Percentiles rank a stretch among this genome's conserved stretches.
Evolutionary conservation across 2,113 vertebrate species (phyloP).

Genomic region (Heterochromis multidens): DNA sequence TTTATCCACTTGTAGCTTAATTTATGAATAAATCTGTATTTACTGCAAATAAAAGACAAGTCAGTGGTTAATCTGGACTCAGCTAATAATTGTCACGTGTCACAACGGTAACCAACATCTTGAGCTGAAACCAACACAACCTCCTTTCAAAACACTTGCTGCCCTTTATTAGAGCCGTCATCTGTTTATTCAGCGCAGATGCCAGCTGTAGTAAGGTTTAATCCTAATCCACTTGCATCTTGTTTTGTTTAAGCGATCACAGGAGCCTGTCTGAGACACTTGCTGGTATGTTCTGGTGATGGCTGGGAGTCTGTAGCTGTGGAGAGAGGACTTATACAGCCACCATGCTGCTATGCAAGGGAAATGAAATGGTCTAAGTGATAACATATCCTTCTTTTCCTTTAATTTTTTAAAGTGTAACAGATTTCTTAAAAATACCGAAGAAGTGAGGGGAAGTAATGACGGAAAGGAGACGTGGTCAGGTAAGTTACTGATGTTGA

Average conservation of each 20-base stretch:
- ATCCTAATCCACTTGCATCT: slow-evolving; percentile 75
- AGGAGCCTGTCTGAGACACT: slow-evolving; percentile 18
- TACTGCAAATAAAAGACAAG: not conserved
- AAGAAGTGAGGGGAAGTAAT: not conserved
- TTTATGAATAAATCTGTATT: not conserved
- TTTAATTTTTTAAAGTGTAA: not conserved
- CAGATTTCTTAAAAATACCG: not conserved
- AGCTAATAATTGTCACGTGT: too few relatives aligned
- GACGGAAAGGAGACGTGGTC: not conserved
- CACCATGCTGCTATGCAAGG: not conserved
- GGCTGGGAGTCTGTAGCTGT: not conserved
- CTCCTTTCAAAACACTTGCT: slow-evolving; percentile 22
- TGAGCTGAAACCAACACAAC: not conserved
- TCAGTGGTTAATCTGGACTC: too few relatives aligned
- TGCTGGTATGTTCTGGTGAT: not conserved
- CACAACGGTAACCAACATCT: not conserved
- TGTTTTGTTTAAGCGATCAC: slow-evolving; percentile 65
- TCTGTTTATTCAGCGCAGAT: slow-evolving; percentile 51
- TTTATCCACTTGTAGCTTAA: not conserved
- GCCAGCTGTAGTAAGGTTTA: slow-evolving; percentile 54
- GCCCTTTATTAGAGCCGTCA: slow-evolving; percentile 60
- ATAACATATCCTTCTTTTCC: not conserved
- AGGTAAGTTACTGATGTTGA: slow-evolving; percentile 43
- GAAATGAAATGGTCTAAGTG: not conserved
- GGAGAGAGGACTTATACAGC: not conserved